A percentile compares a stretch with the other conserved stretches of the same genome.
Evolutionary conservation across 1,140 invertebrate species (phyloP).

Genomic region (Zaprionus africanus): DNA sequence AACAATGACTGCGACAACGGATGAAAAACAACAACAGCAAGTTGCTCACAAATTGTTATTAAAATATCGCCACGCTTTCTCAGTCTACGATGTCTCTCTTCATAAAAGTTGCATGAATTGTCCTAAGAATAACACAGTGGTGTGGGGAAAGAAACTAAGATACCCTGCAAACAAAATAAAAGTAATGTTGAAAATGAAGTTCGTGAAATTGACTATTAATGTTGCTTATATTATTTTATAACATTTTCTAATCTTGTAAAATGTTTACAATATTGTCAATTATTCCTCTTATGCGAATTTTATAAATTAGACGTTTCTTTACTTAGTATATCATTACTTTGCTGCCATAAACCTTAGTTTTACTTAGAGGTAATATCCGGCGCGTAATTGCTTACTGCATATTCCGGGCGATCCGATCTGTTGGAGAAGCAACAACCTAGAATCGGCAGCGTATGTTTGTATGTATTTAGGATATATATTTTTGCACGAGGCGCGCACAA

Average conservation of each 20-base stretch:
- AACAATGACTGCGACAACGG: conserved; percentile 32
- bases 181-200: neutral
- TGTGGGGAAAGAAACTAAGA: neutral
- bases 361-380: neutral
- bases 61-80: conserved; percentile 75
- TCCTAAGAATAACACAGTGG: conserved; percentile 11
- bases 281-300: too few species aligned
- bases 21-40: conserved; percentile 25
- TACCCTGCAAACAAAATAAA: conserved; percentile 22
- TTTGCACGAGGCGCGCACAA: conserved; percentile 80
- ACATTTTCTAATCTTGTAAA: neutral
- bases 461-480: conserved; percentile 48
- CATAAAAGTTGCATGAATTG: conserved; percentile 64
- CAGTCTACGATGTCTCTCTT: conserved; percentile 32
- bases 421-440: conserved; percentile 4
- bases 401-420: conserved; percentile 28
- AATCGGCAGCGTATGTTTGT: conserved; percentile 16
- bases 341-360: neutral
- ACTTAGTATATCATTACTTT: neutral
- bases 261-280: too few species aligned
- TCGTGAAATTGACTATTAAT: neutral
- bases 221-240: neutral
- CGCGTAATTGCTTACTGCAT: conserved; percentile 17
- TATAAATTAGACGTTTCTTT: too few species aligned
- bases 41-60: conserved; percentile 59